A percentile compares a stretch with the other conserved stretches of the same genome.
Conservation (phyloP, 2,113 vertebrate genomes). For the Recurvirostra avosetta region DNA sequence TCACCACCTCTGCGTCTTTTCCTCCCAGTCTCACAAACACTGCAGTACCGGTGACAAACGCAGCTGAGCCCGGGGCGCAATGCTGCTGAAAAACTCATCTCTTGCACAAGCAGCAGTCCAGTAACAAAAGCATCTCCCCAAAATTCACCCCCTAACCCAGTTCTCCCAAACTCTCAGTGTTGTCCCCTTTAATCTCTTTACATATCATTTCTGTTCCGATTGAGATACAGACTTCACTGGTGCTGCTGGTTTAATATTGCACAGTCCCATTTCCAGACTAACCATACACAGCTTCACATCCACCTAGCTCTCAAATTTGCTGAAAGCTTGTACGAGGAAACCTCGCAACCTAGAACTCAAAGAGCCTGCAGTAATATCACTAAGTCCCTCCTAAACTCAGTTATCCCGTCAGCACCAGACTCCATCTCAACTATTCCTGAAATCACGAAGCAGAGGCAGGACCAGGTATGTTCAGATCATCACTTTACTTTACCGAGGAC, state of each 20-base stretch:
- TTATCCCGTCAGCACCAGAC: neutral
- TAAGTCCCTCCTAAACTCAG: neutral
- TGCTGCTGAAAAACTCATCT: neutral
- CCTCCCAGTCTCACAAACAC: neutral
- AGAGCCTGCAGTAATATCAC: neutral
- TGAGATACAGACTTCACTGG: neutral
- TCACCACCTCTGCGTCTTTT: neutral
- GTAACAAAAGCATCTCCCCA: neutral
- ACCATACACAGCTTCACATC: neutral
- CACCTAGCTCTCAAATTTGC: neutral
- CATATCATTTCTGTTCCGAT: neutral
- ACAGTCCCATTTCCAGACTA: neutral
- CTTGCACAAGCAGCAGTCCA: neutral
- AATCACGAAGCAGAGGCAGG: neutral
- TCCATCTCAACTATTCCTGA: neutral
- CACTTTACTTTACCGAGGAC: neutral
- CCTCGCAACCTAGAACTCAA: neutral
- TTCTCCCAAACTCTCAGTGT: neutral
- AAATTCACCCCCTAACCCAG: neutral
- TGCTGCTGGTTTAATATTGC: neutral
- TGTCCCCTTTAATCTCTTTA: neutral
- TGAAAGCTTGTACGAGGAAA: neutral
- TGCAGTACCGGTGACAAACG: neutral
- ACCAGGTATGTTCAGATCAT: neutral
- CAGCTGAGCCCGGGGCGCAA: neutral